phyloP scores from a whole-genome alignment of 2,113 vertebrate genomes.

The Macaca fascicularis region T2T-MFA8v1.1 NC_088381.1:172469501-172470000 shows the following conservation, averaged over 20 bases:
- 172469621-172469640: rapidly evolving
- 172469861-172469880: not conserved
- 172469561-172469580: rapidly evolving
- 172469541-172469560: rapidly evolving
- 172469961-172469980: rapidly evolving
- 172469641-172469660: not conserved
- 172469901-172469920: not conserved
- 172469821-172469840: constrained; percentile 56
- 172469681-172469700: constrained; percentile 80
- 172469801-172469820: constrained; percentile 80
- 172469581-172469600: rapidly evolving
- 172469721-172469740: constrained; percentile 81
- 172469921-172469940: no score
- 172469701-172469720: constrained; percentile 80
- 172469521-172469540: no score
- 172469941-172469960: not conserved
- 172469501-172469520: not conserved
- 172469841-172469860: constrained; percentile 62
- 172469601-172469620: rapidly evolving
- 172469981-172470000: rapidly evolving
- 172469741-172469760: constrained; percentile 81
- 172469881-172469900: rapidly evolving
- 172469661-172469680: not conserved
- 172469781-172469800: constrained; percentile 80
- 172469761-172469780: constrained; percentile 86